Conservation (phyloP, 2,888 invertebrate genomes). For the Thymelicus sylvestris region DNA sequence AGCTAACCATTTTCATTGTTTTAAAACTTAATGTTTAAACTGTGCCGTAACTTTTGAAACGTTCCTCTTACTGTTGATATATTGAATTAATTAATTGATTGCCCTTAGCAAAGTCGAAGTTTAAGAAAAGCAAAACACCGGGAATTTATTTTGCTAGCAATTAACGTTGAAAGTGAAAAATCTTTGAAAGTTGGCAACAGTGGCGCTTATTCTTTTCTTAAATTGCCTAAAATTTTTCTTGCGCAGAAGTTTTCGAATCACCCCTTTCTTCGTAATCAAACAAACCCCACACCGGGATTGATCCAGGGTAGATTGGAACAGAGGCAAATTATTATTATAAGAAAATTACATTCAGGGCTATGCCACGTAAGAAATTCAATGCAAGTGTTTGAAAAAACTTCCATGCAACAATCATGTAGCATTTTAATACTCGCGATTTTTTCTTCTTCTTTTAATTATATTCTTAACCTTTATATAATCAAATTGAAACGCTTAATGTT, state of each 20-base stretch:
- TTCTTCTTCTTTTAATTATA: too few relatives aligned
- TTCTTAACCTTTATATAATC: too few relatives aligned
- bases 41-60: not conserved
- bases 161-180: constrained; percentile 83
- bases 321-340: constrained; percentile 11
- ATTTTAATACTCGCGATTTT: too few relatives aligned
- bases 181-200: constrained; percentile 70
- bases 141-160: constrained; percentile 81
- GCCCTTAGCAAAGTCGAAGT: constrained; percentile 56
- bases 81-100: constrained; percentile 80
- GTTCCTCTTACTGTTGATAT: not conserved
- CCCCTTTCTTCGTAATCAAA: constrained; percentile 79
- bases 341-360: not conserved
- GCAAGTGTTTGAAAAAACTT: not conserved
- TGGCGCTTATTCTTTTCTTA: constrained; percentile 76
- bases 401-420: too few relatives aligned
- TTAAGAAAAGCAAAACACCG: constrained; percentile 69
- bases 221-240: constrained; percentile 80
- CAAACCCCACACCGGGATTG: constrained; percentile 51
- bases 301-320: constrained; percentile 26
- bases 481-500: too few relatives aligned
- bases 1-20: too few relatives aligned
- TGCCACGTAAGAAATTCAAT: not conserved
- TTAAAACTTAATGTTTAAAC: not conserved
- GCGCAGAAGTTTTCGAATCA: constrained; percentile 75